Percentiles rank a stretch among this genome's conserved stretches.
phyloP scores from a whole-genome alignment of 2,888 invertebrate genomes.

The Drosophila kuntzei region DNA sequence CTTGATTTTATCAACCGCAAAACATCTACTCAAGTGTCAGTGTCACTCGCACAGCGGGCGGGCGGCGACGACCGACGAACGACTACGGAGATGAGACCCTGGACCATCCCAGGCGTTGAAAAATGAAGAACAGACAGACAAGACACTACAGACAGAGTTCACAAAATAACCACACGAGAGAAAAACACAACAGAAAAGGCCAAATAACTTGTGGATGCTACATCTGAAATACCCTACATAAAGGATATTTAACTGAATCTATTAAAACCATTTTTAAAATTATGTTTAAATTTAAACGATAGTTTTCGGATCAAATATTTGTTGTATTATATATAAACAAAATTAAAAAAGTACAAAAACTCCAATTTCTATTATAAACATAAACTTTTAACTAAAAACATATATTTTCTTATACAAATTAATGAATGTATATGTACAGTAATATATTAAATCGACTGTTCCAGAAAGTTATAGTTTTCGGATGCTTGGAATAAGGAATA shows the following conservation, averaged over 20 bases:
- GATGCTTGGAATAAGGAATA: no score
- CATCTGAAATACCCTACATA: constrained; percentile 25
- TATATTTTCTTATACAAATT: no score
- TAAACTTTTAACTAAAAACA: no score
- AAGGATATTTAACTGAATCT: not conserved
- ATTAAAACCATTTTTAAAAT: no score
- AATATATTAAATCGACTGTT: no score
- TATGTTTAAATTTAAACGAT: no score
- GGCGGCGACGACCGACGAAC: constrained; percentile 70
- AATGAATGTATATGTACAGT: no score
- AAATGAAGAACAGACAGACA: constrained; percentile 74
- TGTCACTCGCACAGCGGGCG: constrained; percentile 82
- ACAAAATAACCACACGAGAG: constrained; percentile 40
- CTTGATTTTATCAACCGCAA: constrained; percentile 83
- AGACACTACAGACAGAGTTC: constrained; percentile 57
- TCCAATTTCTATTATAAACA: no score
- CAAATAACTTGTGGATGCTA: not conserved
- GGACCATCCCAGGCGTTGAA: constrained; percentile 78
- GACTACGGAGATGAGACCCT: constrained; percentile 57
- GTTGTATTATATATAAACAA: no score
- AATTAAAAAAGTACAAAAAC: no score
- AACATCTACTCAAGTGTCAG: constrained; percentile 83
- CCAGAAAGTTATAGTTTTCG: no score
- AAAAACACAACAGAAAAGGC: constrained; percentile 36
- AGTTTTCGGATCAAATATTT: no score